Evolutionary conservation across 2,888 invertebrate genomes (phyloP), one percentile per base, ranked within the genome.

Genomic region (Eristalis intricaria): DNA sequence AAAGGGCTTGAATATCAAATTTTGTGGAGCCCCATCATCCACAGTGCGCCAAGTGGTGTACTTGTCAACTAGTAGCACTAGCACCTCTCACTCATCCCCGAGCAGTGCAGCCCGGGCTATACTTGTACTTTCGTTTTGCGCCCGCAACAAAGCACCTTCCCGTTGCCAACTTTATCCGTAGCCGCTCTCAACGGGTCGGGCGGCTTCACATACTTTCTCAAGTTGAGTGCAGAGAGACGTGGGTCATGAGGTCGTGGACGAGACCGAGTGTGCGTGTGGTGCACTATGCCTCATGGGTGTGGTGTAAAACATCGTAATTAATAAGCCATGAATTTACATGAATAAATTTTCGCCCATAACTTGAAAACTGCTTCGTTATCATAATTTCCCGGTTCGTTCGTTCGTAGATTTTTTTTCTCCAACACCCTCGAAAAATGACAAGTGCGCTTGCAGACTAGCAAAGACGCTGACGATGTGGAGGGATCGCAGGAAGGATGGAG

Each of bases 291-390:
- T 69, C 60, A 35, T 64, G 82, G 71, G 75, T 82, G 82, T 70
- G 77, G 70, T 83, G 86, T 76, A 83, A 83, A 84, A 84, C 87
- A 80, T 84, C 73, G 84, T 87, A 87, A 87, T 87, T 87, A 87
- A 84, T 87, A 84, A 87, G 84, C 84, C 80, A 87, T 87, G 87
- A 87, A 83, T 87, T 79, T 83, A 83, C 86, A 87, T 87, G 86
- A 87, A 87, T 84, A 87, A 87, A 87, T 87, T 80, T 87, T 83
- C 83, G 58, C 80, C 80, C 76, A 32, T 26, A 73, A 76, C 73
- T 84, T 75, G 73, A 73, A 84, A 84, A 80, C 64, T 71, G 79
- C 84, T 76, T 79, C 63, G 71, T 69, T 77, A 64, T 79, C 83
- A 71, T 78, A 74, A 71, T 68, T 64, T 66, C 50, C 64, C 35